phyloP scores from a whole-genome alignment of 2,113 vertebrate species.

The Hirundichthys speculiger region DNA sequence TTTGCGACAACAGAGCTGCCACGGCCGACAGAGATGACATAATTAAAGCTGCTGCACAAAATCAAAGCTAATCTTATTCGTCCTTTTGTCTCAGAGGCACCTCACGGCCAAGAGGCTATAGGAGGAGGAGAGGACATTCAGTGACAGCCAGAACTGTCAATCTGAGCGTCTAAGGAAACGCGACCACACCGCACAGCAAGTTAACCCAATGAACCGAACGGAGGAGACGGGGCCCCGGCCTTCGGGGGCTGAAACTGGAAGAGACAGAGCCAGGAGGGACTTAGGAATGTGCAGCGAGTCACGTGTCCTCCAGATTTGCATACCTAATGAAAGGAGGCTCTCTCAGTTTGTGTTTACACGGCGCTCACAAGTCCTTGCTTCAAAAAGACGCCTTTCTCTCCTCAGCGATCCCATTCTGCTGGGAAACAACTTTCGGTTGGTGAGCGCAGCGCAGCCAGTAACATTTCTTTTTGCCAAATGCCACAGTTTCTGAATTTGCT shows the following conservation, averaged over 20 bases:
- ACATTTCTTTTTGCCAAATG: conserved; percentile 55
- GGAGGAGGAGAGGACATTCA: too few relatives aligned
- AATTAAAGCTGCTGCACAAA: too few relatives aligned
- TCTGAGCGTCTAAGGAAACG: conserved; percentile 2
- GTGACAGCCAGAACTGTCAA: too few relatives aligned
- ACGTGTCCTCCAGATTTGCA: conserved; percentile 74
- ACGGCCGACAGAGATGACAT: too few relatives aligned
- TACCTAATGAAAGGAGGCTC: conserved; percentile 78
- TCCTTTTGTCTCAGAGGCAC: too few relatives aligned
- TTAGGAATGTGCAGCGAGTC: conserved; percentile 59
- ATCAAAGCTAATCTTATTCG: too few relatives aligned
- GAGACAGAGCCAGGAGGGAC: conserved; percentile 47
- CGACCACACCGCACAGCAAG: conserved; percentile 21
- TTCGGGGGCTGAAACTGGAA: conserved; percentile 45
- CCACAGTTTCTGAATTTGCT: conserved; percentile 37
- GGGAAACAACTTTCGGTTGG: conserved; percentile 51
- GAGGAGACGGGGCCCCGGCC: conserved; percentile 21
- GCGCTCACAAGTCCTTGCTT: conserved; percentile 44
- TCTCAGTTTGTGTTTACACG: conserved; percentile 72
- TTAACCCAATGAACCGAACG: conserved; percentile 48
- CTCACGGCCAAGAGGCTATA: too few relatives aligned
- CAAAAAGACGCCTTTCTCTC: conserved; percentile 70
- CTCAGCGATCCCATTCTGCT: conserved; percentile 56
- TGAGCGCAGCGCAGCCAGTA: conserved; percentile 58
- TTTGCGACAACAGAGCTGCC: too few relatives aligned